A percentile compares a stretch with the other conserved stretches of the same genome.
Conservation (phyloP, 2,888 invertebrate genomes). For the Myopa tessellatipennis region DNA sequence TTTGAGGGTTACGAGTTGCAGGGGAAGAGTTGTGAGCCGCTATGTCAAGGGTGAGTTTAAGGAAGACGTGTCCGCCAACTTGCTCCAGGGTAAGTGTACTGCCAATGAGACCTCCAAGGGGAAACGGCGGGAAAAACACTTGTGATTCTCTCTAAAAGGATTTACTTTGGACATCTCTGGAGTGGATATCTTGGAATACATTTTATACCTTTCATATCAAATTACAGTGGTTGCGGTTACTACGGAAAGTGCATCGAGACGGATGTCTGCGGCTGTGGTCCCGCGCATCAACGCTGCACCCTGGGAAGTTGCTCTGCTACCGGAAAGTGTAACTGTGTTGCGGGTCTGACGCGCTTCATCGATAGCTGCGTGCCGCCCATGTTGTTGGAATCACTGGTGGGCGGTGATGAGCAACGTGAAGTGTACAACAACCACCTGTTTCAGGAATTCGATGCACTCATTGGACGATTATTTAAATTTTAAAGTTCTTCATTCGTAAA, state of each 20-base stretch:
- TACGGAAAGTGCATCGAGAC: conserved; percentile 63
- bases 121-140: too few relatives aligned
- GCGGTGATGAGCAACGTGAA: conserved; percentile 47
- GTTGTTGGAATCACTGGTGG: conserved; percentile 47
- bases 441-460: conserved; percentile 59
- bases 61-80: neutral
- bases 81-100: neutral
- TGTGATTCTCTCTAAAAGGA: too few relatives aligned
- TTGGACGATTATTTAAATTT: conserved; percentile 56
- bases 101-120: neutral
- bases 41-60: conserved; percentile 59
- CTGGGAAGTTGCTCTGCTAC: conserved; percentile 54
- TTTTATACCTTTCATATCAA: neutral
- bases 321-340: conserved; percentile 57
- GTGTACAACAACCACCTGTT: conserved; percentile 53
- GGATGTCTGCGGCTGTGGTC: conserved; percentile 64
- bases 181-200: neutral
- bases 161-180: too few relatives aligned
- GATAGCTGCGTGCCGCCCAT: conserved; percentile 54
- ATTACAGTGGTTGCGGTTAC: conserved; percentile 57
- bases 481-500: conserved; percentile 13
- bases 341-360: conserved; percentile 55
- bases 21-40: conserved; percentile 60
- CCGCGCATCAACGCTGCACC: conserved; percentile 54
- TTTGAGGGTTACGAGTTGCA: conserved; percentile 70